These are phyloP conservation scores for Amblyornis subalaris DNA, from an alignment of 2,113 vertebrate genomes.

Conservation along the genomic window DNA sequence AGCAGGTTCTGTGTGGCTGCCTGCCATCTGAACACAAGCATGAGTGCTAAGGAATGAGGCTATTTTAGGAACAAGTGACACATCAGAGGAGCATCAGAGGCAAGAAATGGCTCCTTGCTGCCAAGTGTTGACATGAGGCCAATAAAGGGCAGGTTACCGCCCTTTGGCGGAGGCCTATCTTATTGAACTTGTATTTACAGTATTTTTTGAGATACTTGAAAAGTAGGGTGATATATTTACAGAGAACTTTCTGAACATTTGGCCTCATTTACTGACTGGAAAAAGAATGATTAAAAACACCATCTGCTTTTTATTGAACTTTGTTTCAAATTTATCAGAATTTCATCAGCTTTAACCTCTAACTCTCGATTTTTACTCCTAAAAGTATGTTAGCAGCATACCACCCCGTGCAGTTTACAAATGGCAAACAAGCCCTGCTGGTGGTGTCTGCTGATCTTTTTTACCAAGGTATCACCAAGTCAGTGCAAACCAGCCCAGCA, in stretches of 20 bases:
- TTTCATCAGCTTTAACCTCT: conserved; percentile 7
- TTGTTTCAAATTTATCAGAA: not conserved
- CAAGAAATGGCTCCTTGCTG: not conserved
- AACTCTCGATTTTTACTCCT: not conserved
- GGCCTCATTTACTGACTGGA: not conserved
- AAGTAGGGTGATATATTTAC: not conserved
- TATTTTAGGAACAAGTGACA: conserved; percentile 22
- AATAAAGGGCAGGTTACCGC: not conserved
- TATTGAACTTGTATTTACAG: not conserved
- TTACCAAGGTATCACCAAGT: not conserved
- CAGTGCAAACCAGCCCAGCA: not conserved
- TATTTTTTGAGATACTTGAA: not conserved
- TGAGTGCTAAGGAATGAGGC: not conserved
- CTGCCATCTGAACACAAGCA: not conserved
- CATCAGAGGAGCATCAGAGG: not conserved
- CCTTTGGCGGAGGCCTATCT: not conserved
- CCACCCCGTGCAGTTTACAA: not conserved
- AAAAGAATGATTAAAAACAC: not conserved
- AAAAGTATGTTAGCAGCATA: not conserved
- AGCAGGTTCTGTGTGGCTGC: not conserved
- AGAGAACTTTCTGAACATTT: conserved; percentile 6
- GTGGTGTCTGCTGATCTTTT: not conserved
- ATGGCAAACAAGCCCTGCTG: not conserved
- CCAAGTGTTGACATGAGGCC: not conserved
- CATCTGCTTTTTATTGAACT: conserved; percentile 7